Evolutionary conservation across 1,140 invertebrate genomes (phyloP), one percentile per base, ranked within the genome.

Genomic region (Aphelenchoides besseyi): DNA sequence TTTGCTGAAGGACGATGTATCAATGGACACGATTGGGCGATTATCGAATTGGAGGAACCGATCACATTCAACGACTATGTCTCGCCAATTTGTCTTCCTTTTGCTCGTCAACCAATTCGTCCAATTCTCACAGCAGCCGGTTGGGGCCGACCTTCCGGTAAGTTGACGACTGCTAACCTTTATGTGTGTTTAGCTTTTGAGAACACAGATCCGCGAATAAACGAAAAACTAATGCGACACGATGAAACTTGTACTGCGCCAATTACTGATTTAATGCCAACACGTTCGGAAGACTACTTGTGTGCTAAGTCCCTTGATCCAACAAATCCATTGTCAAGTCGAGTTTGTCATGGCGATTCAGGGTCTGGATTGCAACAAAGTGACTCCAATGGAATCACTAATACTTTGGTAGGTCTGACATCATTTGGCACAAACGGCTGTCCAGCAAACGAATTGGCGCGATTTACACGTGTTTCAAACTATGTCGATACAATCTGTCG

Each of bases 21-120:
- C 1, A 36, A 68, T 29, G 75, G 75, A 2, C 75, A 77, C 41
- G 75, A 77, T 35, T 77, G 75, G 75, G 75, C 75, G 0, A 72
- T 77, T 35, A 53, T 77, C 23, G 75, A 77, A 68, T 32, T 73
- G 8, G 70, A 71, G 28, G 67, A 72, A 23, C 64, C 76, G 9
- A 67, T 77, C 8, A 28, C 48, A 3, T 77, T 77, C 33, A n/a
- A 72, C 30, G 41, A 67, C 5, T 33, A 68, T 2, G 52, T 74
- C 0, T 52, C 16, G 28, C 74, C 74, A 9, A 76, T 76, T 23
- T 76, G 74, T 53, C 53, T 76, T n/a, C 74, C 74, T 8, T 52
- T 55, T 8, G 28, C n/a, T 0, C 26, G 66, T 23, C 75, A 67
- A 62, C 37, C 37, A 0, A 32, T 68, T 23, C 37, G 26, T 23